Evolutionary conservation across 1,140 invertebrate genomes (phyloP), one percentile per base, ranked within the genome.

Genomic region (Neodiprion virginianus): DNA sequence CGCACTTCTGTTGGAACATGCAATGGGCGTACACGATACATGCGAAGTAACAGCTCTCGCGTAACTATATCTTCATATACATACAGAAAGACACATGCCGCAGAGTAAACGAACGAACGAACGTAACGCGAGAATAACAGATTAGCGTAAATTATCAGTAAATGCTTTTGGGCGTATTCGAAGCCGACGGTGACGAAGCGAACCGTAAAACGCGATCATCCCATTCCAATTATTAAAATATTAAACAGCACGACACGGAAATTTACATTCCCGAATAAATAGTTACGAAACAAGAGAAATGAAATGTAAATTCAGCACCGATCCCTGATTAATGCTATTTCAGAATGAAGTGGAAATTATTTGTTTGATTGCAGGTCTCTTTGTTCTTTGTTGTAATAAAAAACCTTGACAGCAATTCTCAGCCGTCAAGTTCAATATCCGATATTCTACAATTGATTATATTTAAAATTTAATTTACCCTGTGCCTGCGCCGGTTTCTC

Each of bases 401-500:
- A 40, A 40, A 40, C 1, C 28, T 40, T 40, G 28, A 5, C 17
- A 40, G 28, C 1, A 40, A 40, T 40, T 40, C 28, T 40, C 28
- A 5, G 4, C 2, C 28, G 28, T 40, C 28, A 40, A 40, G 28
- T 40, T 40, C 28, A 40, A 40, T 40, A 40, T 40, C 28, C 28
- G 1, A 5, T 40, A 40, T 40, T 40, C 5, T 3, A 40, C 28
- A 40, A 40, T 3, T 40, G 28, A 40, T 40, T 1, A 40, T 40
- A 40, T 5, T 40, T 40, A 3, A 5, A 40, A 40, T 40, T 40
- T 40, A 8, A 61, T 76, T 21, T 82, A 82, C 81, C 79, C 77
- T 79, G 69, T 80, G 80, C 80, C 79, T 83, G 8, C 81, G 80
- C 71, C 81, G 79, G 69, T 77, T 77, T 65, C 80, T 74, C 69